Conservation (phyloP, 1,140 invertebrate species). For the Lysiphlebus fabarum region DNA sequence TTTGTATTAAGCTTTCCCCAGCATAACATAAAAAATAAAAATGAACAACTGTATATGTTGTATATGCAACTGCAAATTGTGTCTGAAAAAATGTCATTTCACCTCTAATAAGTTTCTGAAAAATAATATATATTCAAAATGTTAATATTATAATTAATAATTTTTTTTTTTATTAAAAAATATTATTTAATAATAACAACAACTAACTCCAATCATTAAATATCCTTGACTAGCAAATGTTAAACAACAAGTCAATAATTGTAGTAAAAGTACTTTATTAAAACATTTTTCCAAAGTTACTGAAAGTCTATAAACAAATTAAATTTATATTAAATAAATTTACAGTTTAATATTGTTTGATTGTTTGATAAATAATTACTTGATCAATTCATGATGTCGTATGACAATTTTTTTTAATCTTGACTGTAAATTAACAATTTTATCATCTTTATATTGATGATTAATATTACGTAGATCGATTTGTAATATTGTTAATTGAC, state of each 20-base stretch:
- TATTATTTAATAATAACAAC: too few species aligned
- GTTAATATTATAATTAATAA: too few species aligned
- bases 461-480: constrained; percentile 10
- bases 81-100: too few species aligned
- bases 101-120: too few species aligned
- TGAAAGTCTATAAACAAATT: too few species aligned
- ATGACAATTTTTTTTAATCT: constrained; percentile 16
- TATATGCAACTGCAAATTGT: too few species aligned
- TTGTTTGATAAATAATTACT: too few species aligned
- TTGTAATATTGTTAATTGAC: constrained; percentile 22
- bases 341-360: too few species aligned
- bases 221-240: constrained; percentile 31
- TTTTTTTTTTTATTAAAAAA: too few species aligned
- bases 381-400: constrained; percentile 25
- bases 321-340: too few species aligned
- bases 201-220: neutral
- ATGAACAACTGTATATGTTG: neutral
- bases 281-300: constrained; percentile 42
- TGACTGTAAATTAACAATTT: neutral
- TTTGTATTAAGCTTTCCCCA: neutral
- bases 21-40: neutral
- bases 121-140: too few species aligned
- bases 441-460: neutral
- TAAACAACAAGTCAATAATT: constrained; percentile 21
- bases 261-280: constrained; percentile 25